phyloP scores from a whole-genome alignment of 2,113 vertebrate genomes.

The Fregata magnificens region DNA sequence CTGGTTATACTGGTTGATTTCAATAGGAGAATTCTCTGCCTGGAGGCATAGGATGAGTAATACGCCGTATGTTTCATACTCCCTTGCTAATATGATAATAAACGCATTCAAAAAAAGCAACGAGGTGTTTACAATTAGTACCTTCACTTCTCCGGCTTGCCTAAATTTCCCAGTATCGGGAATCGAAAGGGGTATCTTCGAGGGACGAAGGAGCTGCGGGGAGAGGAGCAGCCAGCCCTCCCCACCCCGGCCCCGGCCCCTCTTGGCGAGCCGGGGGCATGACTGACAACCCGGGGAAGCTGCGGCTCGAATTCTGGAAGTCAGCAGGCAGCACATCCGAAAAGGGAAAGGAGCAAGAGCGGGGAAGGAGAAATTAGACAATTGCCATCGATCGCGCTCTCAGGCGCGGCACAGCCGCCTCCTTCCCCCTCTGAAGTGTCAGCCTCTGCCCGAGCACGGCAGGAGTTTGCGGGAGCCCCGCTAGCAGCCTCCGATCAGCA shows the following conservation, averaged over 20 bases:
- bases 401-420: not conserved
- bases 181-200: not conserved
- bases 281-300: not conserved
- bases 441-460: not conserved
- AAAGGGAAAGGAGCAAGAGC: not conserved
- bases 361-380: not conserved
- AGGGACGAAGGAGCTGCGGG: not conserved
- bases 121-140: slow-evolving; percentile 67
- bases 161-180: slow-evolving; percentile 3
- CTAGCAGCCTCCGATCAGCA: not conserved
- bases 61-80: slow-evolving; percentile 62
- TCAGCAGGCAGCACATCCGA: not conserved
- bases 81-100: slow-evolving; percentile 69
- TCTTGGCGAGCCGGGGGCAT: not conserved
- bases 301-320: not conserved
- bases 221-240: not conserved
- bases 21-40: slow-evolving; percentile 77
- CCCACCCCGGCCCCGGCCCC: not conserved
- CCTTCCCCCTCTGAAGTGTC: not conserved
- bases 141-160: slow-evolving; percentile 26
- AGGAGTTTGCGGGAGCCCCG: not conserved
- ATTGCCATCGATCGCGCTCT: not conserved
- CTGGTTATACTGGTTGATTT: slow-evolving; percentile 78
- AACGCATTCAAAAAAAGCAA: slow-evolving; percentile 60
- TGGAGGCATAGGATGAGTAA: slow-evolving; percentile 72